These are phyloP conservation scores for Drosophila mimica DNA, from an alignment of 2,888 invertebrate species.

Conservation along the genomic window DNA sequence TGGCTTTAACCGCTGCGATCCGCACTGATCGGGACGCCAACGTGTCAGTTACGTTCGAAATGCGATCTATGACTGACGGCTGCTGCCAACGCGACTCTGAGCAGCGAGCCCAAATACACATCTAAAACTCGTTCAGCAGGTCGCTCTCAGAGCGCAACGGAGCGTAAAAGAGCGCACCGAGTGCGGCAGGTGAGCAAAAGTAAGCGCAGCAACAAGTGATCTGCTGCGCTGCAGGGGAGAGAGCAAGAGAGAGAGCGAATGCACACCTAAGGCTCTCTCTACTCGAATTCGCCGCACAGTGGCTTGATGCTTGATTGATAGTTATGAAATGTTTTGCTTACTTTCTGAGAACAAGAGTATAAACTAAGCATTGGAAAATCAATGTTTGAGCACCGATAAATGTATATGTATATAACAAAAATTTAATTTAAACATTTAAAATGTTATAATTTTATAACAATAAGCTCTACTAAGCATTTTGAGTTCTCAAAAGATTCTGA, in stretches of 20 bases:
- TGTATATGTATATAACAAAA: background rate
- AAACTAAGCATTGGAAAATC: too few species aligned
- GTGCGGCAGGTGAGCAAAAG: slow-evolving; percentile 25
- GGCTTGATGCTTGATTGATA: slow-evolving; percentile 1
- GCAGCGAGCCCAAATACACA: slow-evolving; percentile 25
- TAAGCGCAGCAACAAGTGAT: slow-evolving; percentile 18
- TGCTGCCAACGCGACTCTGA: slow-evolving; percentile 70
- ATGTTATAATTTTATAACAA: background rate
- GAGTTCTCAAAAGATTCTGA: background rate
- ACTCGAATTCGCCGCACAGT: slow-evolving; percentile 65
- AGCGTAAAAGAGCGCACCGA: slow-evolving; percentile 45
- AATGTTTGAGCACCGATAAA: background rate
- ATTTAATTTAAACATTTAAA: background rate
- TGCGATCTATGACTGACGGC: slow-evolving; percentile 78
- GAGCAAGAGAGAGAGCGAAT: slow-evolving; percentile 8
- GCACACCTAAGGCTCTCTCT: slow-evolving; percentile 10
- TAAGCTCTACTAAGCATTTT: background rate
- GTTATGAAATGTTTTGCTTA: background rate
- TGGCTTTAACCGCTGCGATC: slow-evolving; percentile 58
- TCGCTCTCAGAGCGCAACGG: slow-evolving; percentile 42
- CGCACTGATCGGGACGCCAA: slow-evolving; percentile 62
- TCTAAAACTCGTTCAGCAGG: slow-evolving; percentile 64
- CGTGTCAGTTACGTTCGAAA: slow-evolving; percentile 82
- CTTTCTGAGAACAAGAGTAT: background rate
- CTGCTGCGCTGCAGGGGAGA: background rate